These are phyloP conservation scores for Thinocorus orbignyianus DNA, from an alignment of 2,113 vertebrate species.

Conservation along the genomic window DNA sequence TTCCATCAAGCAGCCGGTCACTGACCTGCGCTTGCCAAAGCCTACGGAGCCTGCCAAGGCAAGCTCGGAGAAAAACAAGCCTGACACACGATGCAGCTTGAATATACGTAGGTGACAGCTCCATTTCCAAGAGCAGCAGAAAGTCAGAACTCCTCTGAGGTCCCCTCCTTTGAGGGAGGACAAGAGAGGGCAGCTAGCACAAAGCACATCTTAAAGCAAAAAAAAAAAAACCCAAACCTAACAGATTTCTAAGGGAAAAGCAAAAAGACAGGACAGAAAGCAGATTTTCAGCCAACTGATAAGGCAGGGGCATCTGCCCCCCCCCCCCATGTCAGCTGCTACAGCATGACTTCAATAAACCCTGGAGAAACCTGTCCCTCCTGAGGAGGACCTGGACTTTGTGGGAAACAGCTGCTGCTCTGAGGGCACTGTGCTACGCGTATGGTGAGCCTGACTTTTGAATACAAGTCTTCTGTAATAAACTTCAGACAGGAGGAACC, in stretches of 20 bases:
- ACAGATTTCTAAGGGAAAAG: neutral
- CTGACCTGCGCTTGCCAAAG: neutral
- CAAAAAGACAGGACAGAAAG: neutral
- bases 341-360: neutral
- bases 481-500: neutral
- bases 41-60: neutral
- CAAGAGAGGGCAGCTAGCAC: neutral
- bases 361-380: neutral
- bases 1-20: neutral
- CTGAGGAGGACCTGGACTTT: neutral
- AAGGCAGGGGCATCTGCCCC: neutral
- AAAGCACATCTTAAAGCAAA: neutral
- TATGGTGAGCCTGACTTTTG: neutral
- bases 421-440: fast-evolving
- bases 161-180: neutral
- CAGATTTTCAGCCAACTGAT: neutral
- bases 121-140: neutral
- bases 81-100: fast-evolving
- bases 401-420: neutral
- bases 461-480: neutral
- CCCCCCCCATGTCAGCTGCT: neutral
- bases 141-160: neutral
- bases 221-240: fast-evolving
- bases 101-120: neutral
- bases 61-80: neutral